phyloP scores from a whole-genome alignment of 2,888 invertebrate species.

The Tipula confusa region DNA sequence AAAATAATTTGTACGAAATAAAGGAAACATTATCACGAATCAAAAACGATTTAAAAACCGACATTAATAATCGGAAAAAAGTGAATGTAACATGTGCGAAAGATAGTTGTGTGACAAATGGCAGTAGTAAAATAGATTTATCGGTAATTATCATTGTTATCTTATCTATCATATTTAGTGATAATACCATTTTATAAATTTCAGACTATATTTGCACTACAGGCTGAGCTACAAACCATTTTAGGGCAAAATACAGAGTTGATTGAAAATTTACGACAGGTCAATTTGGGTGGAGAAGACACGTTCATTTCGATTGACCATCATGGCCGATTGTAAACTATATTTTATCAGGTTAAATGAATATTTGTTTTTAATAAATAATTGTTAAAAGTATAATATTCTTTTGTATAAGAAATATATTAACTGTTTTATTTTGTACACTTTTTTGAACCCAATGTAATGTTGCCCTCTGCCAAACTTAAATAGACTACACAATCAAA shows the following conservation, averaged over 20 bases:
- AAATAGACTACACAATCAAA: too few species aligned
- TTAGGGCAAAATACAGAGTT: constrained; percentile 45
- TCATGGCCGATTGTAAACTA: neutral
- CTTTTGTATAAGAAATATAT: neutral
- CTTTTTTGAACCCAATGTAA: too few species aligned
- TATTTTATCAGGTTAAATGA: neutral
- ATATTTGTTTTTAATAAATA: neutral
- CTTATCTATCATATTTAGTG: too few species aligned
- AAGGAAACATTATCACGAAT: constrained; percentile 45
- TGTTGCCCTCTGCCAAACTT: too few species aligned
- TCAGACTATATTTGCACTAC: constrained; percentile 44
- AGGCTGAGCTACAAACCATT: constrained; percentile 43
- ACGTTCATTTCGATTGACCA: neutral
- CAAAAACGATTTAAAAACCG: constrained; percentile 44
- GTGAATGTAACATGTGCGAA: neutral
- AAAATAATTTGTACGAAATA: constrained; percentile 41
- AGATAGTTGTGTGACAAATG: constrained; percentile 7
- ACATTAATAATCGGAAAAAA: constrained; percentile 39
- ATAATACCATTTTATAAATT: constrained; percentile 34
- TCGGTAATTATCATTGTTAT: neutral
- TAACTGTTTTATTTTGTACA: too few species aligned
- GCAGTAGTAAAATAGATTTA: neutral
- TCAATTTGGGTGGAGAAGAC: constrained; percentile 32
- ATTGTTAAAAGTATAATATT: neutral
- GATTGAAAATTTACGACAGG: constrained; percentile 38